Base-by-base conservation (phyloP, 2,888 invertebrate genomes). In the Apamea epomidion region DNA sequence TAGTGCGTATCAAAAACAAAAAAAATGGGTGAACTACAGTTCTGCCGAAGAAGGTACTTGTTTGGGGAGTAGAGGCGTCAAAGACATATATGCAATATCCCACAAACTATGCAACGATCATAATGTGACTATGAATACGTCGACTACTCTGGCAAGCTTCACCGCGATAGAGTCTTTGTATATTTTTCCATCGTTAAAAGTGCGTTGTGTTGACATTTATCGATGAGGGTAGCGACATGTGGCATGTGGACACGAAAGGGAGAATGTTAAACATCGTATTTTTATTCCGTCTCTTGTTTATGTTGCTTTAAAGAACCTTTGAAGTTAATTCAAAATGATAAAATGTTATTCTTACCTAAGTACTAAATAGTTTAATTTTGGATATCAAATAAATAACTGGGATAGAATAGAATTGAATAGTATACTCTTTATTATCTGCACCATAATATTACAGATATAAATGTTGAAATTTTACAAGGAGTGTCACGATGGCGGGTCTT, bases 121-220 rank as follows among this genome's bases (percentile, higher is more conserved):
- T 48, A 51, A 64, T 73, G 58, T 58, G 14, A 71, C 51, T 51
- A 67, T 29, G 6, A 67, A 78, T 25, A 72, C 32, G n/a, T 80
- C 80, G 60, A 71, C n/a, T 65, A 67, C 42, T 45, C 32, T 25
- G 6, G 32, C 21, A 81, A 76, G 48, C 29, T 42, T 60, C 69
- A 51, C 74, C 5, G 16, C 48, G 29, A 62, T 62, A 62, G 25
- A 54, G 42, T 69, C 54, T 51, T 74, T 82, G 54, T 67, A 80
- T 83, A 83, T 84, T 76, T 86, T 84, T 86, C 86, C 86, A 86
- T 84, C 86, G 78, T 84, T 84, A 86, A 80, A 78, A 74, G 54
- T 62, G 70, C 51, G 64, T 45, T 85, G 54, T 62, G 60, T 74
- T 62, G 86, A 78, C 62, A 64, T 74, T 81, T 81, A 77, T 84